These are phyloP conservation scores for Phainopepla nitens DNA, from an alignment of 2,113 vertebrate genomes.

Conservation along the genomic window DNA sequence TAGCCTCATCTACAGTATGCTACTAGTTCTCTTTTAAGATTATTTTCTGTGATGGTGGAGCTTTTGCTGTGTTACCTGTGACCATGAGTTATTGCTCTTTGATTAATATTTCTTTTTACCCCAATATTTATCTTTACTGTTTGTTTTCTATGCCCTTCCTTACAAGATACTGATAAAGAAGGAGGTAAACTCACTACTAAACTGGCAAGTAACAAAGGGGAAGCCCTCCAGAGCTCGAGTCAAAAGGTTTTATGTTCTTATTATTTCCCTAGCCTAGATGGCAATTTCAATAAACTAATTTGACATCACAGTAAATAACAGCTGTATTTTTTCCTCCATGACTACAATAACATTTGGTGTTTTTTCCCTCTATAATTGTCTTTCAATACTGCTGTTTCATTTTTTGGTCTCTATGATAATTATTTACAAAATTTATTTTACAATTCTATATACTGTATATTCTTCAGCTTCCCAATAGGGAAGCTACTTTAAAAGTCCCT, in stretches of 20 bases:
- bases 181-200: background rate
- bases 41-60: background rate
- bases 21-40: background rate
- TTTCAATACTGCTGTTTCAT: background rate
- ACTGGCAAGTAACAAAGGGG: background rate
- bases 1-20: background rate
- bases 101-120: background rate
- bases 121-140: background rate
- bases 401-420: background rate
- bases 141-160: background rate
- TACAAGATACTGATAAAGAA: background rate
- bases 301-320: background rate
- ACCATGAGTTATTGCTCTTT: background rate
- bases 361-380: background rate
- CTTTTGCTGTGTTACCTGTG: background rate
- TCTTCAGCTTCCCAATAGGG: background rate
- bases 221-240: background rate
- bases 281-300: background rate
- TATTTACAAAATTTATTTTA: background rate
- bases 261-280: background rate
- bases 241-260: background rate
- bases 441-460: background rate
- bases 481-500: background rate
- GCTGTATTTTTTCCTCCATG: background rate
- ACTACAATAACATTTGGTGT: fast-evolving